These are phyloP conservation scores for Sturnus vulgaris DNA, from an alignment of 2,113 vertebrate genomes.

Conservation along the genomic window DNA sequence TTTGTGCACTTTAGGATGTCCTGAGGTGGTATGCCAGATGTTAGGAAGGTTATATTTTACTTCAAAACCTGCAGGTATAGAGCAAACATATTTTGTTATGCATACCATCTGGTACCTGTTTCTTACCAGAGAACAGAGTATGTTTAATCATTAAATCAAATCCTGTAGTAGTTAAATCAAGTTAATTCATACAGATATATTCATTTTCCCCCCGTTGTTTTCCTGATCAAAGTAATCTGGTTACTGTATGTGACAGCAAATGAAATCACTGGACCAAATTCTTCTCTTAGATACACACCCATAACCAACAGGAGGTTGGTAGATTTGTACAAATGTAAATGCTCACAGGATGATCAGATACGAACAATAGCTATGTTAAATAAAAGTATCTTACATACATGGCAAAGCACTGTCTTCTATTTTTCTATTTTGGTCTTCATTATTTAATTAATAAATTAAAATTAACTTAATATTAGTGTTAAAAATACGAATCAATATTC, in stretches of 20 bases:
- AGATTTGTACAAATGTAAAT: not conserved
- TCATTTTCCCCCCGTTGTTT: not conserved
- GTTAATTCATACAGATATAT: conserved; percentile 27
- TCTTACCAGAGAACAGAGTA: not conserved
- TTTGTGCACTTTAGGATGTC: conserved; percentile 11
- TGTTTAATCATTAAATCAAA: conserved; percentile 1
- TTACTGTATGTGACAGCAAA: not conserved
- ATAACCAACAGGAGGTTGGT: not conserved
- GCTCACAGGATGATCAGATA: not conserved
- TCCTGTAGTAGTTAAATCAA: not conserved
- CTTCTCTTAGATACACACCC: not conserved
- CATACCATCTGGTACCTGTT: conserved; percentile 20
- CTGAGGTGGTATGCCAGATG: conserved; percentile 10
- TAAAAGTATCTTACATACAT: not conserved
- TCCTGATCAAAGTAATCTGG: not conserved
- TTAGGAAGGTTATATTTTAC: conserved; percentile 29
- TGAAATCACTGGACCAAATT: not conserved
- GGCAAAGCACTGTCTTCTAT: not conserved
- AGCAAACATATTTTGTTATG: not conserved
- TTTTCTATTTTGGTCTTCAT: not conserved
- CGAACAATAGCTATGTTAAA: not conserved
- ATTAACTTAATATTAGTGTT: not conserved
- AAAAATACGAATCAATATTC: not conserved
- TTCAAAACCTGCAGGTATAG: conserved; percentile 30
- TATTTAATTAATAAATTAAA: not conserved